phyloP scores from a whole-genome alignment of 2,888 invertebrate species.

The Drosophila pseudotalamancana region DNA sequence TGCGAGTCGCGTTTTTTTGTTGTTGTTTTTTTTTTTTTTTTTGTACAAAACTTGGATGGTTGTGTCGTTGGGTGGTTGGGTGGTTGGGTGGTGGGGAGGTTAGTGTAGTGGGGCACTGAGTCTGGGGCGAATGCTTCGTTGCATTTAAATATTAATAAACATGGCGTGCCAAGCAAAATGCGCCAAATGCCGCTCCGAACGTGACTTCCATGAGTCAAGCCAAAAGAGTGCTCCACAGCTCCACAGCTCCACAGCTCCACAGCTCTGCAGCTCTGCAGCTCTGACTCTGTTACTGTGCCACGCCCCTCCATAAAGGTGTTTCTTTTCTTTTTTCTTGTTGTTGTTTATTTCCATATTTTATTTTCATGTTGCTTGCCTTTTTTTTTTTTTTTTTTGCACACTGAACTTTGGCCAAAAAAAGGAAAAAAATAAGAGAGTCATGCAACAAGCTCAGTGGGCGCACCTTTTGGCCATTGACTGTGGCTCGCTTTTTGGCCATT shows the following conservation, averaged over 20 bases:
- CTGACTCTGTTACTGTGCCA: neutral
- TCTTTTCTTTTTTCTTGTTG: constrained; percentile 5
- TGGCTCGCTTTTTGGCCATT: constrained; percentile 38
- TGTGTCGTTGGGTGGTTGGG: neutral
- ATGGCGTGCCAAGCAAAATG: constrained; percentile 75
- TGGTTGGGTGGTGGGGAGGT: neutral
- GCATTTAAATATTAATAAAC: constrained; percentile 81
- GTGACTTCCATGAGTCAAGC: constrained; percentile 75
- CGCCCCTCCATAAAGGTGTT: constrained; percentile 28
- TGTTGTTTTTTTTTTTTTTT: too few relatives aligned
- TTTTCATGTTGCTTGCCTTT: neutral
- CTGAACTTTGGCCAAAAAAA: constrained; percentile 74
- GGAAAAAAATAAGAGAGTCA: constrained; percentile 63
- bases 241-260: neutral
- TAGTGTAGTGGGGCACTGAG: constrained; percentile 27
- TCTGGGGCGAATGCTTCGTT: constrained; percentile 71
- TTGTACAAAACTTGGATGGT: constrained; percentile 2
- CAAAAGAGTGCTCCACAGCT: constrained; percentile 27
- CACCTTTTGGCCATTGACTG: constrained; percentile 53
- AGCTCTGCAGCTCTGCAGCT: neutral
- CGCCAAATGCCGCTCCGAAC: constrained; percentile 62
- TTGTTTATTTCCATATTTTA: constrained; percentile 2
- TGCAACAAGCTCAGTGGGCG: constrained; percentile 64
- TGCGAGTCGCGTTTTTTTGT: constrained; percentile 36
- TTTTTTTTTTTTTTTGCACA: neutral